These are phyloP conservation scores for Manis crassicaudata DNA, from an alignment of 2,797 vertebrate genomes.

Conservation along the genomic window DNA sequence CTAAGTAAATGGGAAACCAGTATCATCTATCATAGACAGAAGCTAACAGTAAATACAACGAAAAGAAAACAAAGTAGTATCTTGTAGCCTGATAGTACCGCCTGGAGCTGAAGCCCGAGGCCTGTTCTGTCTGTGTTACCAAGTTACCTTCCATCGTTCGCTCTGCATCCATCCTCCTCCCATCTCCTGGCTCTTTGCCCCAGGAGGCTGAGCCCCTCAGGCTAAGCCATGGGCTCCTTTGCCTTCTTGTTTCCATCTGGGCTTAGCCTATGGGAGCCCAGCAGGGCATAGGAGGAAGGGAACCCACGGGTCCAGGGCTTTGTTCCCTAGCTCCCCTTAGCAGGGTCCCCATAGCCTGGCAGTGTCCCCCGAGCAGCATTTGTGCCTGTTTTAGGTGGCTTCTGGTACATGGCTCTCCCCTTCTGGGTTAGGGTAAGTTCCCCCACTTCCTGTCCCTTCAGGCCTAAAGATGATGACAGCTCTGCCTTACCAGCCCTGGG, in stretches of 20 bases:
- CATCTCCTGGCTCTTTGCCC: neutral
- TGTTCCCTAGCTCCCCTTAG: neutral
- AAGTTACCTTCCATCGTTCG: neutral
- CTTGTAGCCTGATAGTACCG: neutral
- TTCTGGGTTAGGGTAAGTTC: neutral
- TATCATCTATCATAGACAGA: slow-evolving; percentile 67
- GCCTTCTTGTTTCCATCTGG: neutral
- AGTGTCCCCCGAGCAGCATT: neutral
- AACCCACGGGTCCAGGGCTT: neutral
- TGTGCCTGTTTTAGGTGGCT: neutral
- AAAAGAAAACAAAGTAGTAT: slow-evolving; percentile 23
- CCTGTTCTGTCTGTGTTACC: neutral
- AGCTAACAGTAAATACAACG: slow-evolving; percentile 48
- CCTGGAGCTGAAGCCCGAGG: neutral
- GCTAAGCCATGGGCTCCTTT: neutral
- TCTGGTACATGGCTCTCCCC: neutral
- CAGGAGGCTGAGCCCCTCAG: neutral
- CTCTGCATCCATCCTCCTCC: neutral
- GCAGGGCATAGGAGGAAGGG: neutral
- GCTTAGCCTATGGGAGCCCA: neutral
- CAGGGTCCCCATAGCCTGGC: neutral
- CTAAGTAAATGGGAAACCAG: slow-evolving; percentile 66
- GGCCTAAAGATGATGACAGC: neutral
- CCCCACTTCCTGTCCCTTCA: neutral
- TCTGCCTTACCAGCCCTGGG: neutral